A percentile compares a stretch with the other conserved stretches of the same genome.
Evolutionary conservation across 1,140 invertebrate species (phyloP).

Genomic region (Bemisia tabaci): DNA sequence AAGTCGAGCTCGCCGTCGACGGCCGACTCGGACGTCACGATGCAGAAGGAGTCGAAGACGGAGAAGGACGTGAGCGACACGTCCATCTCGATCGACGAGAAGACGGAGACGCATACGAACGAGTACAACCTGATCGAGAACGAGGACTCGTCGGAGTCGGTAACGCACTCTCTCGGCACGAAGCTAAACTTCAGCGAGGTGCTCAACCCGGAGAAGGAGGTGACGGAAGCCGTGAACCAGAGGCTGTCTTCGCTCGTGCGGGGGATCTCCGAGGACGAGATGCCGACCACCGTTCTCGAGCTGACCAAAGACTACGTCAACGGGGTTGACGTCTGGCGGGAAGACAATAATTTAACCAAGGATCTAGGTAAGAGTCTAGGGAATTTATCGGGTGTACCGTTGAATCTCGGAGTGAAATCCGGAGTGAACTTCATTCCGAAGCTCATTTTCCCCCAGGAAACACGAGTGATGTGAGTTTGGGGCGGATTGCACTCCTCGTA

Average conservation of each 20-base stretch:
- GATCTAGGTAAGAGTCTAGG: too few species aligned
- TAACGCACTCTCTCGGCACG: not conserved
- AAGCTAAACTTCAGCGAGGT: not conserved
- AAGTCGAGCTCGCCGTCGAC: not conserved
- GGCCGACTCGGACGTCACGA: not conserved
- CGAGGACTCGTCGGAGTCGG: not conserved
- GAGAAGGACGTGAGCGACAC: not conserved
- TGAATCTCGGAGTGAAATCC: too few species aligned
- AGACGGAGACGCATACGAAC: not conserved
- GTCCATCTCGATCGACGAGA: not conserved
- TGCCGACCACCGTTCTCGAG: not conserved
- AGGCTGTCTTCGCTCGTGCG: not conserved
- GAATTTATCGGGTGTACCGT: too few species aligned
- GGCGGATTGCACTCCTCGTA: too few species aligned
- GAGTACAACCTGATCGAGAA: not conserved
- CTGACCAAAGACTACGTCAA: not conserved
- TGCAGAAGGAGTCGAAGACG: not conserved
- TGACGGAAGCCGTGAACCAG: not conserved
- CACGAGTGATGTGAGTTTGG: too few species aligned
- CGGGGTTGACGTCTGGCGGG: not conserved
- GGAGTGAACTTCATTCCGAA: too few species aligned
- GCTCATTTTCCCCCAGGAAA: too few species aligned
- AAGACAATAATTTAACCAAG: not conserved
- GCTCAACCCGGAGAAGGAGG: not conserved
- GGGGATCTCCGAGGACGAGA: not conserved